Evolutionary conservation across 1,140 invertebrate genomes (phyloP), one percentile per base, ranked within the genome.

Genomic region (Teleopsis dalmanni): DNA sequence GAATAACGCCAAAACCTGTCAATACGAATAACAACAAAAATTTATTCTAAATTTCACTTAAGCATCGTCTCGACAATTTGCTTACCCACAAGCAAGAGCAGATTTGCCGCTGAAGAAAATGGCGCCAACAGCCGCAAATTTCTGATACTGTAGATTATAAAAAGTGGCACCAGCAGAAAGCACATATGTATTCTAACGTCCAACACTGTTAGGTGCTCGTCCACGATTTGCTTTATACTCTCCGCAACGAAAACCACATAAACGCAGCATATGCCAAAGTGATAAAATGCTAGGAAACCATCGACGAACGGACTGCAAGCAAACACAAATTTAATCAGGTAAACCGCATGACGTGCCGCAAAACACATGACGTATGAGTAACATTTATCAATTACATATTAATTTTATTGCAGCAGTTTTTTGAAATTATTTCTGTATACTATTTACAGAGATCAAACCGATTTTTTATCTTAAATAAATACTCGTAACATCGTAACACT

Each of bases 211-310:
- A 65, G 62, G 54, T 74, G 65, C 11, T 72, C 70, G 40, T 77
- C 75, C 7, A 73, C 66, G 18, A 79, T 61, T 73, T 81, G 75
- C 60, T 84, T 81, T 4, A 85, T 74, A 59, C 81, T 91, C 23
- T 81, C 77, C 2, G 87, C 80, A 13, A 92, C 84, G 65, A 93
- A 93, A 4, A 92, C 82, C 22, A 90, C 83, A 72, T 93, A 93
- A 3, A 91, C 87, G 59, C 87, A 90, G 64, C 90, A 92, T 62
- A 93, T 91, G 29, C 90, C 90, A 48, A 92, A 77, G 69, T 93
- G 90, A 53, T 88, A 90, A 33, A 89, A 75, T n/a, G 88, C 82
- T 45, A 93, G 75, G 60, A 88, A 87, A 2, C 77, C 61, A 56
- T 85, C 82, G 7, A 84, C 78, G 31, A 80, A 69, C 14, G 73